Evolutionary conservation across 2,888 invertebrate genomes (phyloP).

Genomic region (Petrophora chlorosata): DNA sequence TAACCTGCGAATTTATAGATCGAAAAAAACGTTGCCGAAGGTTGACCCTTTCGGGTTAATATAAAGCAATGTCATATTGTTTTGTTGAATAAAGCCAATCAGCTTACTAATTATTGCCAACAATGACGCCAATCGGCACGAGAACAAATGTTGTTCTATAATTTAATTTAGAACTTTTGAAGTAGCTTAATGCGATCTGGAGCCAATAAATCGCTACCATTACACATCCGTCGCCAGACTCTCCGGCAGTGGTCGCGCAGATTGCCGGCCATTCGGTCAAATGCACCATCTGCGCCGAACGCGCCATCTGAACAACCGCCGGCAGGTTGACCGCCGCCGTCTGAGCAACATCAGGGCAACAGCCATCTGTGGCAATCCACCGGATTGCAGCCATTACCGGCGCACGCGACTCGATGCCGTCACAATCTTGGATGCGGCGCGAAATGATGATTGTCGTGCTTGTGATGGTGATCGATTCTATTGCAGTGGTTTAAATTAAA

Average conservation of each 20-base stretch:
- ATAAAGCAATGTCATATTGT: no score
- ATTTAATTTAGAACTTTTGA: no score
- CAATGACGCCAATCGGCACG: no score
- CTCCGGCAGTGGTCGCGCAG: constrained; percentile 58
- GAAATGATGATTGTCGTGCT: constrained; percentile 28
- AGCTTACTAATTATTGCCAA: no score
- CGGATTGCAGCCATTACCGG: constrained; percentile 36
- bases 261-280: constrained; percentile 52
- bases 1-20: no score
- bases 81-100: no score
- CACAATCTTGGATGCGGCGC: constrained; percentile 31
- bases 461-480: constrained; percentile 4
- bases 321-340: no score
- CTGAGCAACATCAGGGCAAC: constrained; percentile 4
- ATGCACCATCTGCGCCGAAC: constrained; percentile 7
- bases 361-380: constrained; percentile 53
- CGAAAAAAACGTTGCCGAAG: no score
- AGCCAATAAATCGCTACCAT: constrained; percentile 34
- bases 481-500: constrained; percentile 18
- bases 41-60: no score
- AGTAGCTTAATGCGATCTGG: no score
- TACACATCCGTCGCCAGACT: constrained; percentile 47
- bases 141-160: no score
- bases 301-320: constrained; percentile 15
- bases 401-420: constrained; percentile 40